Base-by-base conservation (phyloP, 2,113 vertebrate genomes). In the Salvator merianae region DNA sequence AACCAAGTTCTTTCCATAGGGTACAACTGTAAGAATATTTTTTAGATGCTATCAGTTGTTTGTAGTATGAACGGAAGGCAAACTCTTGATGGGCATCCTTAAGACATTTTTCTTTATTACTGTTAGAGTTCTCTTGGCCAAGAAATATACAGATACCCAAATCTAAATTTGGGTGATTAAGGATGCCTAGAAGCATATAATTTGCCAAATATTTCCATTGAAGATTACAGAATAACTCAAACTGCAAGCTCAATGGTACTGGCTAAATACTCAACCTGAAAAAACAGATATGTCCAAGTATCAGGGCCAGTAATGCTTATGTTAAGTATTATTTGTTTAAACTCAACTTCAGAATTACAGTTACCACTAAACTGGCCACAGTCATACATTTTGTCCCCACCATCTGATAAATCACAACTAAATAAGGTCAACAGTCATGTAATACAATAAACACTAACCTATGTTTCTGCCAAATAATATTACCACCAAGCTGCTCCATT, bases 401-500 rank as follows among this genome's bases (percentile, higher is more conserved):
- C 40, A 65, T 50, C n/a, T 36, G 36, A 73, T 78, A 63, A 78
- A 72, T 65, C 32, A 53, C 72, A 26, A 82, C 59, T 80, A 7
- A 16, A 70, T 77, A 82, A 5, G 12, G 26, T 73, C 32, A 59
- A 43, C 8, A 59, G 10, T 85, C 26, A 2, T 18, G 26, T 8
- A 40, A 12, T 24, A 5, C 28, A 59, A 68, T 63, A 77, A 84
- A 65, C 55, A 18, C n/a, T 79, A 85, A 55, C 1, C 1, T 82
- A 79, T 84, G 77, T 1, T 77, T 12, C 66, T 40, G 66, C 66
- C 79, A 50, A 76, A 88, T 14, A 20, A 71, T 24, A 10, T 34
- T 79, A 79, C 34, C 6, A 83, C 77, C 62, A 82, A 85, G 59
- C 28, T 79, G 38, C 79, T 73, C 70, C 43, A 70, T 86, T 88